A percentile compares a stretch with the other conserved stretches of the same genome.
Evolutionary conservation across 2,888 invertebrate species (phyloP).

Genomic region (Lasioglossum oenotherae): DNA sequence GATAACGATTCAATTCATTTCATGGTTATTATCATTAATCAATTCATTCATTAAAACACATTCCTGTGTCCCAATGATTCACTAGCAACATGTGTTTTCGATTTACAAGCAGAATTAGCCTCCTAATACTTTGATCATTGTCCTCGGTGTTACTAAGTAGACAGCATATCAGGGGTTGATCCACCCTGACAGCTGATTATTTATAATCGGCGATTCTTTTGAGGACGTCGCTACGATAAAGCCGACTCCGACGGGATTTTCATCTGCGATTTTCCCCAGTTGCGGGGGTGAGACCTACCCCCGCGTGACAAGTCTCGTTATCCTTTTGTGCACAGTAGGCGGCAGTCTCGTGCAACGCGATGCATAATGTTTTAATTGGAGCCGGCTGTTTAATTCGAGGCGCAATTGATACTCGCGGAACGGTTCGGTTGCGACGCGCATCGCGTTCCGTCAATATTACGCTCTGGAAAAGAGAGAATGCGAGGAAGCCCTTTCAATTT

Average conservation of each 20-base stretch:
- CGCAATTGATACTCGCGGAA: slow-evolving; percentile 65
- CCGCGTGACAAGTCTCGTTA: slow-evolving; percentile 50
- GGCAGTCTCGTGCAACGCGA: slow-evolving; percentile 59
- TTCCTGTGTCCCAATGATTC: too few species aligned
- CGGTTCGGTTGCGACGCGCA: slow-evolving; percentile 45
- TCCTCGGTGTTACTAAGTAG: neutral
- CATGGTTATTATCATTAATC: too few species aligned
- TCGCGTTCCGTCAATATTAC: neutral
- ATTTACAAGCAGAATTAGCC: too few species aligned
- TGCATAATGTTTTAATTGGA: slow-evolving; percentile 70
- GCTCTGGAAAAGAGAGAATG: neutral
- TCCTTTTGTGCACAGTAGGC: slow-evolving; percentile 48
- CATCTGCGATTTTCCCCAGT: slow-evolving; percentile 11
- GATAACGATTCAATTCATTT: too few species aligned
- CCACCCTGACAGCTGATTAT: neutral
- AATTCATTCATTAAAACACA: too few species aligned
- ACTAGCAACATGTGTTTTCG: too few species aligned
- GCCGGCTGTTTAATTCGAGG: slow-evolving; percentile 63
- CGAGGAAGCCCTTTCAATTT: neutral
- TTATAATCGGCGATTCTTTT: neutral
- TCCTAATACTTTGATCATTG: neutral
- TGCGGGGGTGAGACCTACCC: neutral
- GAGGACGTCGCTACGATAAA: slow-evolving; percentile 21
- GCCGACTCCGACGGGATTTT: slow-evolving; percentile 18
- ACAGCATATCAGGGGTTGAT: neutral